Base-by-base conservation (phyloP, 2,888 invertebrate species). In the Cataglyphis rosenhaueri region DNA sequence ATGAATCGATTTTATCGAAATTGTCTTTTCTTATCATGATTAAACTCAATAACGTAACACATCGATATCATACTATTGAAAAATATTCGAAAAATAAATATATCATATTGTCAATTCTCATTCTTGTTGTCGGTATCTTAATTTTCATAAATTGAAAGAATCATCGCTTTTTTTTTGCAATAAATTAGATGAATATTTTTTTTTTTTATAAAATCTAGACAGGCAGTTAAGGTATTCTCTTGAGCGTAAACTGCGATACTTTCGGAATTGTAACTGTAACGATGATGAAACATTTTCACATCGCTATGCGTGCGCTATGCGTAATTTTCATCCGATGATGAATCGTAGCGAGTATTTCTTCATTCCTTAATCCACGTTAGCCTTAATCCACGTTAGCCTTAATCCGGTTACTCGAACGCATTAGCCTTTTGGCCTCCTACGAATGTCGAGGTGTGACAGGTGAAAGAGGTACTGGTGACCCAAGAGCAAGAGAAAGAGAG, bases 391-490 rank as follows among this genome's bases (percentile, higher is more conserved):
- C 64, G 76, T 52, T 52, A 55, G 41, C 81, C 75, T 85, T 86
- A 86, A 89, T 89, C 89, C 89, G 89, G 84, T 87, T 89, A 88
- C 75, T 84, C 85, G 86, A 71, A 85, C 83, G 85, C 83, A 85
- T 86, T 84, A 89, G 81, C 84, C 68, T 83, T 65, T 85, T 79
- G 83, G 66, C 85, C 87, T 85, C 84, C 87, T 83, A 83, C 86
- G 86, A 89, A 71, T 84, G 85, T 86, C 86, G 84, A 86, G 86
- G 84, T 84, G 76, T 89, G 89, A 89, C 89, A 89, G 89, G 85
- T 88, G 87, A 88, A 88, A 84, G 87, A 88, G 62, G 74, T 66
- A 3, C 48, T 12, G 41, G 41, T 10, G 41, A 35, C 61, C 61
- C 57, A 81, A 82, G 78, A 70, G 82, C 35, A 15, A 32, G 44